Evolutionary conservation across 1,140 invertebrate species (phyloP).

Genomic region (Samia ricini): DNA sequence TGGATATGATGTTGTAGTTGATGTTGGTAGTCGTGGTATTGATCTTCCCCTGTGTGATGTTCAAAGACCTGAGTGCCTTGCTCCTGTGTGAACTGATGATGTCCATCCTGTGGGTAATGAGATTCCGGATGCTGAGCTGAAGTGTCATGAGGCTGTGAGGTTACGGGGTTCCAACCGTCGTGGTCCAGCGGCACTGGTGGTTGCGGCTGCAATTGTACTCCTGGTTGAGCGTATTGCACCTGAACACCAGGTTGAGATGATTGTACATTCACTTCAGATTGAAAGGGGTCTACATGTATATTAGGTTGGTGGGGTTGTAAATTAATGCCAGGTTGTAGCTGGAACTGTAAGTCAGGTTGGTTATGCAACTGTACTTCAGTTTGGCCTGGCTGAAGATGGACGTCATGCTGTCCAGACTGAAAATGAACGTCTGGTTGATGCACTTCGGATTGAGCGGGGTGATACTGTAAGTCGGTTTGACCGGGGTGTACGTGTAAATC

Average conservation of each 20-base stretch:
- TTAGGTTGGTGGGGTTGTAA: slow-evolving; percentile 5
- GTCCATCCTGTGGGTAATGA: slow-evolving; percentile 39
- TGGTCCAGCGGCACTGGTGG: slow-evolving; percentile 37
- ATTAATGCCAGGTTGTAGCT: not conserved
- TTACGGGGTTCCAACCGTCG: slow-evolving; percentile 63
- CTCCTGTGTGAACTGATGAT: slow-evolving; percentile 56
- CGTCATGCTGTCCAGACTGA: slow-evolving; percentile 3
- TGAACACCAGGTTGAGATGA: slow-evolving; percentile 3
- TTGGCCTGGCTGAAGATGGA: slow-evolving; percentile 8
- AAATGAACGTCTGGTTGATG: slow-evolving; percentile 5
- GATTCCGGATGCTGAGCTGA: slow-evolving; percentile 32
- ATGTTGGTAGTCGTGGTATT: slow-evolving; percentile 55
- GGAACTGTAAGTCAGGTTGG: not conserved
- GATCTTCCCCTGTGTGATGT: slow-evolving; percentile 50
- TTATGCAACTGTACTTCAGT: slow-evolving; percentile 7
- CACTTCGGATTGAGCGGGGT: slow-evolving; percentile 13
- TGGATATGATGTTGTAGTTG: slow-evolving; percentile 63
- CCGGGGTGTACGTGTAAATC: slow-evolving; percentile 16
- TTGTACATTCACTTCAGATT: slow-evolving; percentile 3
- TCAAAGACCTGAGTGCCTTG: slow-evolving; percentile 61
- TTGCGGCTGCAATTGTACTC: slow-evolving; percentile 14
- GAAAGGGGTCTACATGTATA: not conserved
- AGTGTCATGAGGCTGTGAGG: slow-evolving; percentile 38
- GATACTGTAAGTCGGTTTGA: slow-evolving; percentile 23
- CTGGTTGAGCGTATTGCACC: slow-evolving; percentile 8